Evolutionary conservation across 1,140 invertebrate genomes (phyloP).

Genomic region (Anagrus nilaparvatae): DNA sequence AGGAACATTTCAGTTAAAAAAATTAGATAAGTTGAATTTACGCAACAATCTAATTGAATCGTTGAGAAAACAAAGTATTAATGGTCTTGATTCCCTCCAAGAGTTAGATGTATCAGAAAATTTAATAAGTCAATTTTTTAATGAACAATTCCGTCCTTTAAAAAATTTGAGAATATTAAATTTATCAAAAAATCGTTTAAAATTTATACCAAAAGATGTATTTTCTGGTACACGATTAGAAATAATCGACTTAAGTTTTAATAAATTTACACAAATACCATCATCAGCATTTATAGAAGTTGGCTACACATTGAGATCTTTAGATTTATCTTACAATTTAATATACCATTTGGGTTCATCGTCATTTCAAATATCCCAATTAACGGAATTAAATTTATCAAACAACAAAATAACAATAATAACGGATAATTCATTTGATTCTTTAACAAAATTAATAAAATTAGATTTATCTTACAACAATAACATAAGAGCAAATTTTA

Average conservation of each 20-base stretch:
- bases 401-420: slow-evolving; percentile 73
- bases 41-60: slow-evolving; percentile 62
- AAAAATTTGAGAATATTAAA: slow-evolving; percentile 65
- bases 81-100: slow-evolving; percentile 61
- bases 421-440: slow-evolving; percentile 81
- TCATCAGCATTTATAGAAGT: slow-evolving; percentile 61
- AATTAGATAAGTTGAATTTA: slow-evolving; percentile 63
- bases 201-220: slow-evolving; percentile 64
- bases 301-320: slow-evolving; percentile 54
- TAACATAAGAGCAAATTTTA: slow-evolving; percentile 73
- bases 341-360: slow-evolving; percentile 81
- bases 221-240: slow-evolving; percentile 72
- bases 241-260: slow-evolving; percentile 67
- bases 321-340: slow-evolving; percentile 70
- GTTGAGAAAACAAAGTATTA: slow-evolving; percentile 65
- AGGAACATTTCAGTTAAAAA: slow-evolving; percentile 41
- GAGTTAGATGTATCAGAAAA: slow-evolving; percentile 72
- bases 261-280: slow-evolving; percentile 67
- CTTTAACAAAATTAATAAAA: slow-evolving; percentile 62
- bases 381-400: slow-evolving; percentile 68
- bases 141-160: slow-evolving; percentile 73
- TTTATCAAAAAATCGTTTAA: slow-evolving; percentile 64
- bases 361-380: slow-evolving; percentile 71
- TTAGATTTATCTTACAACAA: slow-evolving; percentile 76
- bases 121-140: slow-evolving; percentile 61